Evolutionary conservation across 2,888 invertebrate species (phyloP), one percentile per base, ranked within the genome.

Genomic region (Rhimphoctona megacephalus): DNA sequence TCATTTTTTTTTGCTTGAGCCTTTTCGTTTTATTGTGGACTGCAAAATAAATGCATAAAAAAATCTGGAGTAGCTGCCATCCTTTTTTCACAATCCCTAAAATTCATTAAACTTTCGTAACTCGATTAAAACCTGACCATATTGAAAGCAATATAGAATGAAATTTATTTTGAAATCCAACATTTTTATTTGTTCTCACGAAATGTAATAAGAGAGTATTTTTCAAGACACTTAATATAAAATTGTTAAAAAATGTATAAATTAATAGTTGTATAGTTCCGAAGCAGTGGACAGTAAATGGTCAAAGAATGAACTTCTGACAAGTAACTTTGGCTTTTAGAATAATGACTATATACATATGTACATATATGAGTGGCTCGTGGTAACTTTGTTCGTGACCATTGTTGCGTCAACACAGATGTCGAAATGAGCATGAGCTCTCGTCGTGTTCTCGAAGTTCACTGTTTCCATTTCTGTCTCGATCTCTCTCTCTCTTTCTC

Each of bases 351-450:
- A 19, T 3, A 61, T 14, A 19, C 49, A 17, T 9, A 19, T 30
- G 36, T 22, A n/a, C 1, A 57, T 4, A 57, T 22, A 30, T 22
- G 57, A 39, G 52, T 46, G 66, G 46, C 49, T 78, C 22, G 52
- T 52, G 25, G 36, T 25, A 86, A 86, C 81, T 81, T 87, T 83
- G 85, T 86, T 83, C 89, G 81, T 89, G 91, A 92, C 92, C 93
- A 92, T 92, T 94, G 94, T 94, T 94, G 94, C 90, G 90, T 88
- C 93, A 94, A 94, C 93, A 93, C 93, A 93, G 93, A 93, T 93
- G 94, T 92, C 89, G 88, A 92, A 91, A 89, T 91, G 92, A 90
- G 90, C 90, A 90, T 87, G 85, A 66, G 67, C 33, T 39, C 66
- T 49, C 39, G 57, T 49, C 36, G 57, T 19, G 64, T 52, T 72